These are phyloP conservation scores for Dipus sagitta DNA, from an alignment of 2,797 vertebrate species.

Conservation along the genomic window DNA sequence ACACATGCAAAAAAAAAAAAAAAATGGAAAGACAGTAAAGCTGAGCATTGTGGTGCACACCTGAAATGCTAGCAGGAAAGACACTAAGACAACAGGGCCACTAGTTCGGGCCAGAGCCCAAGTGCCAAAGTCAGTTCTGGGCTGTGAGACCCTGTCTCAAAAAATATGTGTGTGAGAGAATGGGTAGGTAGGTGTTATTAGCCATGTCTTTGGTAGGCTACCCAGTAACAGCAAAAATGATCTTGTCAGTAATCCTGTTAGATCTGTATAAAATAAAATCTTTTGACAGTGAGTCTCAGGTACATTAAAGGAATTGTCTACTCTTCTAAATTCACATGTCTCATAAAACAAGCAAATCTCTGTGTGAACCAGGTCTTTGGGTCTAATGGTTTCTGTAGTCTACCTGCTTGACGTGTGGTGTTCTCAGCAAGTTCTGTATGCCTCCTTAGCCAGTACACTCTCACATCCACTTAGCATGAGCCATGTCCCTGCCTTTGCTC, in stretches of 20 bases:
- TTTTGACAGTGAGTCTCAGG: neutral
- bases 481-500: neutral
- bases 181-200: neutral
- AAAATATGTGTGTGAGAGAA: neutral
- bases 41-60: too few relatives aligned
- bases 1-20: too few relatives aligned
- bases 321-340: neutral
- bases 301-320: neutral
- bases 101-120: too few relatives aligned
- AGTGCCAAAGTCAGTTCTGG: too few relatives aligned
- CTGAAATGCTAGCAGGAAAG: too few relatives aligned
- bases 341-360: neutral
- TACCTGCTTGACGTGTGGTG: rapidly evolving
- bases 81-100: too few relatives aligned
- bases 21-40: too few relatives aligned
- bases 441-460: neutral
- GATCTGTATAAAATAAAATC: neutral
- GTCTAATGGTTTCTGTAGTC: neutral
- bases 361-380: neutral
- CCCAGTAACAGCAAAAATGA: neutral
- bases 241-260: neutral
- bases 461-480: neutral
- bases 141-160: too few relatives aligned
- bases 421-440: neutral
- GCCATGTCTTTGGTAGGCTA: neutral